These are phyloP conservation scores for Ovis canadensis DNA, from an alignment of 2,113 vertebrate genomes.

Conservation along the genomic window DNA sequence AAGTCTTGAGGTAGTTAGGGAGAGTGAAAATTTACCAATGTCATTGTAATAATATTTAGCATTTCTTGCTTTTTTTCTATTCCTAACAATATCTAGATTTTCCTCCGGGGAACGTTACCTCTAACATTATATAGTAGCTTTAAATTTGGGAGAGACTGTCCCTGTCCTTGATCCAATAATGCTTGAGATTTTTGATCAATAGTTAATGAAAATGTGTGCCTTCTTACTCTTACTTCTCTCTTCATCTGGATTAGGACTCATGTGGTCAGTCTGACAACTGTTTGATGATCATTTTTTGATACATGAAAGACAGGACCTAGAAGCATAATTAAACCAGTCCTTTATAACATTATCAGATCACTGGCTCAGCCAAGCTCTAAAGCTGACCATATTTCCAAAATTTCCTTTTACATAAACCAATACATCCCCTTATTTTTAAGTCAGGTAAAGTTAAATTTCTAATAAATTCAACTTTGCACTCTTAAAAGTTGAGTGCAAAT, in stretches of 20 bases:
- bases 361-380: neutral
- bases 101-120: neutral
- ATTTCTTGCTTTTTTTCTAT: neutral
- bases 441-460: neutral
- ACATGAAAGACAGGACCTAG: neutral
- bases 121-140: neutral
- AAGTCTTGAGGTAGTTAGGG: neutral
- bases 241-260: neutral
- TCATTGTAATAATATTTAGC: neutral
- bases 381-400: neutral
- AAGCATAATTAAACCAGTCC: neutral
- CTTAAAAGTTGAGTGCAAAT: neutral
- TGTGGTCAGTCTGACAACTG: neutral
- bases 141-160: neutral
- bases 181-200: neutral
- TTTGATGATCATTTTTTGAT: neutral
- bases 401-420: neutral
- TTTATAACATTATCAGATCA: neutral
- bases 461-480: neutral
- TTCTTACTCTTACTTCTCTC: neutral
- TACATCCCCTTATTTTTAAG: neutral
- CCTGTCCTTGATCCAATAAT: neutral
- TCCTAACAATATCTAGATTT: neutral
- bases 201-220: neutral
- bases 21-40: neutral